Percentiles rank a stretch among this genome's conserved stretches.
These are phyloP conservation scores for Harlomillsia oculata DNA, from an alignment of 1,140 invertebrate genomes.

Conservation along the genomic window DNA sequence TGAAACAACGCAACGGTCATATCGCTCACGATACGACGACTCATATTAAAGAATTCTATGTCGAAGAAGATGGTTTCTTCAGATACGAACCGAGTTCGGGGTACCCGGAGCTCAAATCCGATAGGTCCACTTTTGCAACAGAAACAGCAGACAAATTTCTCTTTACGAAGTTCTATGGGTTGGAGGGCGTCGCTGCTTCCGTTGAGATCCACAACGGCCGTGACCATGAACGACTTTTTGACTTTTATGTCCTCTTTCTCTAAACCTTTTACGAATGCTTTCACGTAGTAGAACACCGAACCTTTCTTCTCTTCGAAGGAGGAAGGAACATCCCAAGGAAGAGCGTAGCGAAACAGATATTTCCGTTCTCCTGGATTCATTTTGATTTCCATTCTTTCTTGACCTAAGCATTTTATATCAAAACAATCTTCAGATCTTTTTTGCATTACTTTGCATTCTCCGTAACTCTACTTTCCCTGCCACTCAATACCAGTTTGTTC, in stretches of 20 bases:
- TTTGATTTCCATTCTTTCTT: background rate
- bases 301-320: constrained; percentile 10
- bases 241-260: constrained; percentile 8
- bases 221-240: constrained; percentile 7
- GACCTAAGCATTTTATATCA: background rate
- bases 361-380: constrained; percentile 9
- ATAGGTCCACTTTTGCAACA: constrained; percentile 13
- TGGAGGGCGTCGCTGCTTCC: background rate
- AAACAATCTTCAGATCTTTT: too few species aligned
- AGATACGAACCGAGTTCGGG: constrained; percentile 9
- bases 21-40: constrained; percentile 6
- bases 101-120: constrained; percentile 5
- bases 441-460: too few species aligned
- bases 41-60: constrained; percentile 6
- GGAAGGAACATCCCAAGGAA: constrained; percentile 14
- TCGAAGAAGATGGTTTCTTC: constrained; percentile 12
- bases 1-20: background rate
- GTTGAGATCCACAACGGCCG: constrained; percentile 4
- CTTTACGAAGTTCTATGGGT: background rate
- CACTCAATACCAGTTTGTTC: too few species aligned
- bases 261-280: constrained; percentile 6
- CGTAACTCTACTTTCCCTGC: too few species aligned
- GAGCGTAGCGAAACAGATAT: constrained; percentile 4
- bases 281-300: constrained; percentile 4
- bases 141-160: constrained; percentile 8